Conservation (phyloP, 2,888 invertebrate species). For the Conops quadrifasciatus region DNA sequence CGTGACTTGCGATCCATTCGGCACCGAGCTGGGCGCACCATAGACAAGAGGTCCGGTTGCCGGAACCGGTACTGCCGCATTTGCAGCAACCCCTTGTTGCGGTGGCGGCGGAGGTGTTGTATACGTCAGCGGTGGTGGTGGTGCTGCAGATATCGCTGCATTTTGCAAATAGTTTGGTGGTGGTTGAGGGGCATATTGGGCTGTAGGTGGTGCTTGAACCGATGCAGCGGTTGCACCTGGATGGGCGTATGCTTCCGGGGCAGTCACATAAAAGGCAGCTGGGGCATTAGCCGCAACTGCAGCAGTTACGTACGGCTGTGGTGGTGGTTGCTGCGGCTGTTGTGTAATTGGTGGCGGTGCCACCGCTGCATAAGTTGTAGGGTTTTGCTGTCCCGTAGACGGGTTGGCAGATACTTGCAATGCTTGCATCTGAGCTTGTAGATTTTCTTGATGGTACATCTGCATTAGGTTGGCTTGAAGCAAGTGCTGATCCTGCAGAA, state of each 20-base stretch:
- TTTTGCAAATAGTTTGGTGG: conserved; percentile 49
- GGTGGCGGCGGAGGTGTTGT: conserved; percentile 38
- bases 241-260: conserved; percentile 50
- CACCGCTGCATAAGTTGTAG: conserved; percentile 45
- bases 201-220: conserved; percentile 38
- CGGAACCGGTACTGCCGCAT: conserved; percentile 12
- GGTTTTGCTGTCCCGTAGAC: conserved; percentile 45
- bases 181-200: conserved; percentile 42
- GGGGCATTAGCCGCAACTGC: conserved; percentile 52
- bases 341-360: conserved; percentile 49
- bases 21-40: conserved; percentile 31
- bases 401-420: conserved; percentile 40
- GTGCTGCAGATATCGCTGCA: conserved; percentile 49
- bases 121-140: conserved; percentile 54
- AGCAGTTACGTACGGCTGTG: conserved; percentile 52
- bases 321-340: conserved; percentile 52
- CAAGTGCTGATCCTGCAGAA: conserved; percentile 47
- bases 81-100: conserved; percentile 25
- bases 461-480: conserved; percentile 47
- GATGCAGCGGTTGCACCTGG: conserved; percentile 40
- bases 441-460: conserved; percentile 47
- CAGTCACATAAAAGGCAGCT: conserved; percentile 55
- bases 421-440: conserved; percentile 44
- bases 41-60: conserved; percentile 26
- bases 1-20: conserved; percentile 41